Conservation (phyloP, 2,113 vertebrate species). For the Asarcornis scutulata region DNA sequence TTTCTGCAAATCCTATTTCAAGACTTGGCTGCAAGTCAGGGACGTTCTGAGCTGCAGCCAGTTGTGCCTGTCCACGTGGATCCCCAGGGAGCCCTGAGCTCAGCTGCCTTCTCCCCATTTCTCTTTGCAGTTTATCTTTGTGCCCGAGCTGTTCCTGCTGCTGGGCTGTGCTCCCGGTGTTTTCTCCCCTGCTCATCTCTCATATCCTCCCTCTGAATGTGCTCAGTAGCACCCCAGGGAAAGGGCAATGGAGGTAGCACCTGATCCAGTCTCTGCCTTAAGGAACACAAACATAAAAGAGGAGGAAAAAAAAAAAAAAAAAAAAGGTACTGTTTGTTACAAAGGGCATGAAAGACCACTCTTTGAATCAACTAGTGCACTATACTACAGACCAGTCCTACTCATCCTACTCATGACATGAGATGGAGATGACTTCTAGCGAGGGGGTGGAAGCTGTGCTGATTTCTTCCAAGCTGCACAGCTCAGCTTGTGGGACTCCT, state of each 20-base stretch:
- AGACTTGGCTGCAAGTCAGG: slow-evolving; percentile 25
- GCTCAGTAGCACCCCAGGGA: neutral
- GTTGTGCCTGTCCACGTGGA: neutral
- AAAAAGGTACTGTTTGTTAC: neutral
- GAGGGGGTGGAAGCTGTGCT: neutral
- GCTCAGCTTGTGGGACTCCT: neutral
- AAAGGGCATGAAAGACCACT: neutral
- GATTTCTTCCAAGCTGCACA: neutral
- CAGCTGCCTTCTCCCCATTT: neutral
- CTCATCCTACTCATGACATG: neutral
- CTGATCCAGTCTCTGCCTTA: neutral
- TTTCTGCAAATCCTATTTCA: neutral
- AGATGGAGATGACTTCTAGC: neutral
- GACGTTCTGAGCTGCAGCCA: slow-evolving; percentile 26
- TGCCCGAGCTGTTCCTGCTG: neutral
- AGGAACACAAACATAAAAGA: neutral
- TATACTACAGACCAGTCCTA: neutral
- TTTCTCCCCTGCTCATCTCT: neutral
- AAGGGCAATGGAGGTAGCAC: neutral
- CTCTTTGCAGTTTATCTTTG: neutral
- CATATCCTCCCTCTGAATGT: neutral
- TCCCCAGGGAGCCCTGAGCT: slow-evolving; percentile 7
- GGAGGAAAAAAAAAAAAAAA: neutral
- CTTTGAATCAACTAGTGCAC: neutral
- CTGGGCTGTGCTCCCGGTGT: neutral